These are phyloP conservation scores for Leptopilina myrica DNA, from an alignment of 2,888 invertebrate species.

Conservation along the genomic window DNA sequence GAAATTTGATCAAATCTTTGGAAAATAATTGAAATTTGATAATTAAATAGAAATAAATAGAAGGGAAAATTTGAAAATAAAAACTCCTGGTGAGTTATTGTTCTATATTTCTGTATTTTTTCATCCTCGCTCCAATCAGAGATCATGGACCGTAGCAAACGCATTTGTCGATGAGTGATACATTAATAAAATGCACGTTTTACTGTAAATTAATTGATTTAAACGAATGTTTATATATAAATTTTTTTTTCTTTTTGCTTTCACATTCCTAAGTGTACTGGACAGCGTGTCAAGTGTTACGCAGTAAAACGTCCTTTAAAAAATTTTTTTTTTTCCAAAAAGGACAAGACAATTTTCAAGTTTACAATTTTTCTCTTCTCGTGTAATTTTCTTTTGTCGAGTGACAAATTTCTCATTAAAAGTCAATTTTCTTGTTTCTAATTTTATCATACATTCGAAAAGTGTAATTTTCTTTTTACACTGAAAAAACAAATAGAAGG, in stretches of 20 bases:
- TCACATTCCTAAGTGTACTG: slow-evolving; percentile 29
- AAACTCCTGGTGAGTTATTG: slow-evolving; percentile 56
- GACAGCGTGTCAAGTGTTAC: slow-evolving; percentile 26
- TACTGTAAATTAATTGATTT: slow-evolving; percentile 44
- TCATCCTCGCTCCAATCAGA: slow-evolving; percentile 54
- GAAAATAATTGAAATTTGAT: too few species aligned
- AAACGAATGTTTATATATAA: neutral
- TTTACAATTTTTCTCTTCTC: neutral
- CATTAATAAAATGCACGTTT: slow-evolving; percentile 56
- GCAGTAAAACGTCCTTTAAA: slow-evolving; percentile 27
- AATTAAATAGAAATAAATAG: too few species aligned
- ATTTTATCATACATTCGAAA: too few species aligned
- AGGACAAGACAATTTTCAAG: neutral
- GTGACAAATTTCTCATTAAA: too few species aligned
- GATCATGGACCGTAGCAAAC: slow-evolving; percentile 57
- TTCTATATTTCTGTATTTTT: slow-evolving; percentile 59
- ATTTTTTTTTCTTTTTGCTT: slow-evolving; percentile 27
- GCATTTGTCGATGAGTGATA: slow-evolving; percentile 52
- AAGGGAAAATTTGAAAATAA: slow-evolving; percentile 53
- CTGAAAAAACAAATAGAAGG: too few species aligned
- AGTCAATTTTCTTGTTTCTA: too few species aligned
- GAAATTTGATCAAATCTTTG: too few species aligned
- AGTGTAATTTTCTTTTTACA: neutral
- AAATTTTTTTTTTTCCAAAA: neutral
- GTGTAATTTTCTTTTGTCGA: neutral